Evolutionary conservation across 2,888 invertebrate species (phyloP).

Genomic region (Drymonia ruficornis): DNA sequence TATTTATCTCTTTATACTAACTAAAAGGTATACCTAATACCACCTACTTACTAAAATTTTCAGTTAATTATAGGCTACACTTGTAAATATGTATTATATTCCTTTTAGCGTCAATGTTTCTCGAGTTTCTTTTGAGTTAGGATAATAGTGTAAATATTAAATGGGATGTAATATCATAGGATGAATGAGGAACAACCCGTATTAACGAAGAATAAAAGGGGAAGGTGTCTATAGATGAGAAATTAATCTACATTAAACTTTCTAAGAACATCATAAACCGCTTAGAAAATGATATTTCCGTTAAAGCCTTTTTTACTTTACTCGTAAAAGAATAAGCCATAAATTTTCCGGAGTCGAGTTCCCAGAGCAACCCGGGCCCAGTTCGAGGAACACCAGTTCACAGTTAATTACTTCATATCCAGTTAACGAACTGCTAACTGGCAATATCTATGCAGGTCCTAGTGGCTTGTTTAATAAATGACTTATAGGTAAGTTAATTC

Average conservation of each 20-base stretch:
- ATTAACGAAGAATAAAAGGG: too few species aligned
- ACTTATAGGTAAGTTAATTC: conserved; percentile 14
- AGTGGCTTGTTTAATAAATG: conserved; percentile 45
- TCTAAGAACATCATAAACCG: not conserved
- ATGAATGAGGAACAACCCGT: too few species aligned
- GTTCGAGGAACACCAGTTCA: conserved; percentile 58
- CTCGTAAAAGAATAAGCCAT: conserved; percentile 57
- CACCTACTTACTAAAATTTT: too few species aligned
- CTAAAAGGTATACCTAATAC: too few species aligned
- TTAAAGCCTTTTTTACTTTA: conserved; percentile 54
- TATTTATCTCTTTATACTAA: too few species aligned
- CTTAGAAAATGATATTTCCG: conserved; percentile 33
- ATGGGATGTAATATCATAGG: too few species aligned
- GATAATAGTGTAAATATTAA: too few species aligned
- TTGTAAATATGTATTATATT: too few species aligned
- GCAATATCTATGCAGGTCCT: conserved; percentile 58
- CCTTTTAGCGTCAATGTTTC: too few species aligned
- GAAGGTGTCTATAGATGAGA: too few species aligned
- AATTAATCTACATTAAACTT: not conserved
- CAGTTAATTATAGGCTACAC: too few species aligned
- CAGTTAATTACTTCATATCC: conserved; percentile 74
- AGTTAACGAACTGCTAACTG: conserved; percentile 70
- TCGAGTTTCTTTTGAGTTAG: too few species aligned
- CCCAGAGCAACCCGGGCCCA: conserved; percentile 47
- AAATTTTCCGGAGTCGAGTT: conserved; percentile 51